Evolutionary conservation across 1,140 invertebrate species (phyloP), one percentile per base, ranked within the genome.

Genomic region (Armadillidium nasatum): DNA sequence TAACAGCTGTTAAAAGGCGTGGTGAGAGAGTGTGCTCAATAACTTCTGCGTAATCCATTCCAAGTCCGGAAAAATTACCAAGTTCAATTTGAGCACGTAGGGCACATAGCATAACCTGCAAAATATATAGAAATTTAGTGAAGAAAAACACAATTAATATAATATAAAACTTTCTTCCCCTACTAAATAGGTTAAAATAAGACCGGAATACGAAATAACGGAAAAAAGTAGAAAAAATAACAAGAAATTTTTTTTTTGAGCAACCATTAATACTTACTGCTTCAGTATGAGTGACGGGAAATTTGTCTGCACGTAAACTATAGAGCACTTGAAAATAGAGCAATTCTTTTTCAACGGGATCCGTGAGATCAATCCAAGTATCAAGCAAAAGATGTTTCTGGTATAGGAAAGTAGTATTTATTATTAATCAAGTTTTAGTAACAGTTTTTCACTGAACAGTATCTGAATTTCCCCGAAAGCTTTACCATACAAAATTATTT

Each of bases 301-400:
- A 94, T 21, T 93, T 88, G 86, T 97, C 94, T 75, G 92, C 93
- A 77, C 94, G 88, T 21, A 98, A 88, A 82, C 93, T 91, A 83
- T 96, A 93, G 68, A 97, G 86, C 44, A 96, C 91, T 87, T 98
- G 96, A 86, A 97, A 94, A 85, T 97, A 97, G n/a, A 98, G 84
- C 23, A 98, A 86, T 85, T 98, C 95, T 85, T 97, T 96, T 85
- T 98, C 96, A 0, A 97, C 94, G 0, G 91, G 91, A 86, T 95
- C 93, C 74, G 89, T 90, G 79, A 90, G 86, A 85, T 93, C 93
- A 84, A 94, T 91, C 83, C 89, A 96, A 77, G 89, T 90, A 86
- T 91, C 93, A 81, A 92, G 88, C 86, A 97, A 96, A 71, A 98
- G 85, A 82, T 97, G 94, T 87, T 98, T 98, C 87, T 97, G 93